These are phyloP conservation scores for Ophiothrix spiculata DNA, from an alignment of 35 echinoderm and acorn worm genomes.

Conservation along the genomic window DNA sequence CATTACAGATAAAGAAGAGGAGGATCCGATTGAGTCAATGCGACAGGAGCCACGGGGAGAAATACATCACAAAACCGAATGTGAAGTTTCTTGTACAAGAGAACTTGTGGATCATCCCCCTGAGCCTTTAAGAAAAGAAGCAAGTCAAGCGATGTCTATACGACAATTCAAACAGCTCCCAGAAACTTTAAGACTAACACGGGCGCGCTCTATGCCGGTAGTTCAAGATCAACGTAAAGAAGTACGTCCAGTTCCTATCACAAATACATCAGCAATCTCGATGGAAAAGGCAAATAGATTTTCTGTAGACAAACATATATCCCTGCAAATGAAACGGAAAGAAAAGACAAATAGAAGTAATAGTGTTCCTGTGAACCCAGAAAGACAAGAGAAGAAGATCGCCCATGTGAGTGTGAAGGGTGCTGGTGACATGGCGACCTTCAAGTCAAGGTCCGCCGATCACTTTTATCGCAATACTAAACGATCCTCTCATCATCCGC, in stretches of 20 bases:
- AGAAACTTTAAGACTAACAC: background rate
- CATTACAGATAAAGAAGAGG: background rate
- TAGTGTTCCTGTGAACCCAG: background rate
- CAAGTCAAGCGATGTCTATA: background rate
- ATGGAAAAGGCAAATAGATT: background rate
- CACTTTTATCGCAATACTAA: background rate
- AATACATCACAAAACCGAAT: background rate
- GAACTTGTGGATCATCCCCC: conserved; percentile 3
- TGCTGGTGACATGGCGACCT: background rate
- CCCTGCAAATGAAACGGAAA: conserved; percentile 39
- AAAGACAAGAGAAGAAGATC: conserved; percentile 14
- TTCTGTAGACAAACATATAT: conserved; percentile 59
- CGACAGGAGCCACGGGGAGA: background rate
- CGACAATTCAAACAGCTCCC: background rate
- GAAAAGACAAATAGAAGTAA: background rate
- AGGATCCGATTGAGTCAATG: background rate
- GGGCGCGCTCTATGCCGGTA: conserved; percentile 20
- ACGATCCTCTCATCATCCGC: conserved; percentile 30
- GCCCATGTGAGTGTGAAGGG: conserved; percentile 8
- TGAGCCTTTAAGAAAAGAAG: background rate
- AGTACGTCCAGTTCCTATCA: background rate
- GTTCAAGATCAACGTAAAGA: conserved; percentile 13
- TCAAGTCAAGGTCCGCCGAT: background rate
- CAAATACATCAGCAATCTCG: background rate
- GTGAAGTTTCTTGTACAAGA: background rate